Conservation (phyloP, 2,113 vertebrate species). For the Syngnathus typhle region DNA sequence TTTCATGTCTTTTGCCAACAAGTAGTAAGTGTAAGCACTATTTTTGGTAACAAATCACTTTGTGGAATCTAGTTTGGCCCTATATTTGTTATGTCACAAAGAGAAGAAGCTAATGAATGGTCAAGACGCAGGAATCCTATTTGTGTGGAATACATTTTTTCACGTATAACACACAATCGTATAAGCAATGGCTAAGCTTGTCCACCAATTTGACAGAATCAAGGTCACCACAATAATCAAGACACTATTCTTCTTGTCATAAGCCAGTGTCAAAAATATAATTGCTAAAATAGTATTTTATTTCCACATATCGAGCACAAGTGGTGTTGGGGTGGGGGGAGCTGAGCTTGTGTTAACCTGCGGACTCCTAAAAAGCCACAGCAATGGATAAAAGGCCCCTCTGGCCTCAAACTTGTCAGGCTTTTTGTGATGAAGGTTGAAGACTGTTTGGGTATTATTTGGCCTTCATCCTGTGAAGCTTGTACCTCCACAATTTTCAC, state of each 20-base stretch:
- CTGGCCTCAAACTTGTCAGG: conserved; percentile 14
- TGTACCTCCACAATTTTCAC: conserved; percentile 1
- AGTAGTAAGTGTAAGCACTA: too few species aligned
- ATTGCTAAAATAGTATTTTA: too few species aligned
- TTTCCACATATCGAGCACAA: too few species aligned
- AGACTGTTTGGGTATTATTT: conserved; percentile 5
- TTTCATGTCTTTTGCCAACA: too few species aligned
- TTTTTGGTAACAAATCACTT: too few species aligned
- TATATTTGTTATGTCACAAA: too few species aligned
- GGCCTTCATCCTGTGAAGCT: neutral
- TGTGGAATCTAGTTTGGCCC: too few species aligned
- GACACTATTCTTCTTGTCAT: neutral
- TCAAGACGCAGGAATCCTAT: too few species aligned
- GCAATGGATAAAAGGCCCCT: conserved; percentile 21
- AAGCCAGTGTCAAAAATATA: neutral
- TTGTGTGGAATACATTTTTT: too few species aligned
- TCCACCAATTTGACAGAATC: neutral
- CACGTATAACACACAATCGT: too few species aligned
- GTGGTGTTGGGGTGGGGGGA: too few species aligned
- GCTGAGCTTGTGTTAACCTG: neutral
- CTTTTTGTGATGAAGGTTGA: conserved; percentile 3
- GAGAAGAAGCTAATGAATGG: too few species aligned
- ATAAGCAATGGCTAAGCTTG: neutral
- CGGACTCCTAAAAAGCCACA: conserved; percentile 7
- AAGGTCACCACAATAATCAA: neutral